Conservation (phyloP, 2,797 vertebrate species). For the Crocodylus rhombifer region DNA sequence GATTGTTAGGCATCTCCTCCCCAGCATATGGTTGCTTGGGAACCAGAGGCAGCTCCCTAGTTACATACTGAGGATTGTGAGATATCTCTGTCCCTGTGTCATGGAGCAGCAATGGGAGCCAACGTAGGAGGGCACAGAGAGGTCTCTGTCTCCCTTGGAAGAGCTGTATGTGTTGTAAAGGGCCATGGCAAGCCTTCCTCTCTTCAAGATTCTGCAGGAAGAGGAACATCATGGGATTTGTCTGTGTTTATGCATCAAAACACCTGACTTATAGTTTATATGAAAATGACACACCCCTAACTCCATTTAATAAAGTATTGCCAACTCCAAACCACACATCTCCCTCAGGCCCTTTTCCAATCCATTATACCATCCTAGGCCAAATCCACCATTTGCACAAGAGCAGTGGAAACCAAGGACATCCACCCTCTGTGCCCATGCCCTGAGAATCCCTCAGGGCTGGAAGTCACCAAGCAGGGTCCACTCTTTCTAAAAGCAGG, state of each 20-base stretch:
- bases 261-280: neutral
- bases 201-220: neutral
- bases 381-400: neutral
- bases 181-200: neutral
- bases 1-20: neutral
- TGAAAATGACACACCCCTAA: neutral
- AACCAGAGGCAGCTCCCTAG: neutral
- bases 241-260: neutral
- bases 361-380: neutral
- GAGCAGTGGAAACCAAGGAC: neutral
- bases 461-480: neutral
- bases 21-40: neutral
- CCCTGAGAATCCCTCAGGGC: neutral
- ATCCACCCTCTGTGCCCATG: neutral
- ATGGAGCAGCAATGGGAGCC: neutral
- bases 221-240: neutral
- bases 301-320: neutral
- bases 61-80: neutral
- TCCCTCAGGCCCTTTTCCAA: neutral
- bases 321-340: neutral
- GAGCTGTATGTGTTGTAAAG: neutral
- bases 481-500: neutral
- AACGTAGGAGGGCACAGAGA: too few relatives aligned
- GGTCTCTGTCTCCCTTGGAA: neutral
- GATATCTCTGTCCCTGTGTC: neutral